Base-by-base conservation (phyloP, 2,888 invertebrate genomes). In the Xanthorhoe spadicearia region DNA sequence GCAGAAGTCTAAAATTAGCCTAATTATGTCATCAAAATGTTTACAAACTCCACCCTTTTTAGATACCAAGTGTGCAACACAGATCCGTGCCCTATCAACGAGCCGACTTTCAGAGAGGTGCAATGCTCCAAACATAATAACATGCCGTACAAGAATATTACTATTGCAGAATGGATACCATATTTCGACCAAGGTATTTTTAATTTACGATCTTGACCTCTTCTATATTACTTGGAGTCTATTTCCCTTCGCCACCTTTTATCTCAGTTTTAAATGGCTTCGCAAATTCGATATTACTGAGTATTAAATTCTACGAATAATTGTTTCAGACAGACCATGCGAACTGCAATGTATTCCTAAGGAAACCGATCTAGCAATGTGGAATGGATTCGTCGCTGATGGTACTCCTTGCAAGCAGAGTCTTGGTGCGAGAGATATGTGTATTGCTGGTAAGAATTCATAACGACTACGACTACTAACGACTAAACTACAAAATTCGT, bases 11-110 rank as follows among this genome's bases (percentile, higher is more conserved):
- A 38, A 38, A 38, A 13, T 43, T 13, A 43, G 38, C 13, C 28
- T 46, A 52, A 38, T 61, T 64, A 58, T 66, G 59, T 59, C 59
- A 63, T 46, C 54, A 35, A 55, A 18, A 9, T 48, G 53, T 62
- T 69, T 69, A 69, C 58, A 64, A 61, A 64, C 49, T 53, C 38
- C 59, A 52, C 54, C 61, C 61, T 74, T 85, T 79, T 70, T 86
- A 89, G 96, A 71, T 96, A 96, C 87, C 94, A 96, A 84, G 95
- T 97, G 69, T 98, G 98, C 90, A 97, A 97, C 83, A 96, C 95
- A 7, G 94, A 96, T 43, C 87, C 95, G 1, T 98, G 98, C 83
- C 95, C 96, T 3, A 94, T 95, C 72, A 94, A 94, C 64, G 94
- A 95, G 69, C 95, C 95, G 10, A 94, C 95, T 61, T 97, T 96